phyloP scores from a whole-genome alignment of 2,797 vertebrate species.

The Orestias chungarensis region DNA sequence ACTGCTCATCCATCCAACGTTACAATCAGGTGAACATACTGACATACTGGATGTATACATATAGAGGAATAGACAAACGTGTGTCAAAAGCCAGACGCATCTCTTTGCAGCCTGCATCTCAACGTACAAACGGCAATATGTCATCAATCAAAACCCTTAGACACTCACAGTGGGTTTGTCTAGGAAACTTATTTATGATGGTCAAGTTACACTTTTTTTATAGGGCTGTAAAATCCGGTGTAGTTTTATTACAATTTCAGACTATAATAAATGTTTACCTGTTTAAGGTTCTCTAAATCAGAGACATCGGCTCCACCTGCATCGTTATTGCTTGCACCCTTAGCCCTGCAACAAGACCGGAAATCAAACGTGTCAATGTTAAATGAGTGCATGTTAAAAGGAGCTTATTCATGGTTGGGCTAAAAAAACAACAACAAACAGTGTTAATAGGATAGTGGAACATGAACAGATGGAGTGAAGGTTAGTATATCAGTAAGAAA shows the following conservation, averaged over 20 bases:
- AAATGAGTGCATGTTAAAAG: not conserved
- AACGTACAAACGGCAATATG: not conserved
- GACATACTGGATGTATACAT: not conserved
- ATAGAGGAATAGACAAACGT: not conserved
- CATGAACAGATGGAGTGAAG: conserved; percentile 15
- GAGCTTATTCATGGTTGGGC: conserved; percentile 8
- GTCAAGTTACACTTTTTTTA: not conserved
- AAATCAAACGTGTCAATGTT: conserved; percentile 19
- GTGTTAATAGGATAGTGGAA: conserved; percentile 19
- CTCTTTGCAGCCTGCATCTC: not conserved
- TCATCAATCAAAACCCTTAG: not conserved
- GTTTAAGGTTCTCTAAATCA: conserved; percentile 90
- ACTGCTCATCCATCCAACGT: too few relatives aligned
- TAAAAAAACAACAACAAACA: conserved; percentile 21
- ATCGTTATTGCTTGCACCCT: conserved; percentile 72
- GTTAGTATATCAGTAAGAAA: not conserved
- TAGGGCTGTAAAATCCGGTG: not conserved
- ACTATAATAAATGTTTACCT: conserved; percentile 70
- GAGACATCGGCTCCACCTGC: conserved; percentile 80
- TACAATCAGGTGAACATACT: not conserved
- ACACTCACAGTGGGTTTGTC: not conserved
- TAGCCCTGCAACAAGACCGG: conserved; percentile 67
- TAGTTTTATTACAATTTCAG: not conserved
- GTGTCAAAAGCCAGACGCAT: not conserved
- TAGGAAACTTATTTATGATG: not conserved